A percentile compares a stretch with the other conserved stretches of the same genome.
Conservation (phyloP, 2,797 vertebrate genomes). For the Xenentodon cancila region DNA sequence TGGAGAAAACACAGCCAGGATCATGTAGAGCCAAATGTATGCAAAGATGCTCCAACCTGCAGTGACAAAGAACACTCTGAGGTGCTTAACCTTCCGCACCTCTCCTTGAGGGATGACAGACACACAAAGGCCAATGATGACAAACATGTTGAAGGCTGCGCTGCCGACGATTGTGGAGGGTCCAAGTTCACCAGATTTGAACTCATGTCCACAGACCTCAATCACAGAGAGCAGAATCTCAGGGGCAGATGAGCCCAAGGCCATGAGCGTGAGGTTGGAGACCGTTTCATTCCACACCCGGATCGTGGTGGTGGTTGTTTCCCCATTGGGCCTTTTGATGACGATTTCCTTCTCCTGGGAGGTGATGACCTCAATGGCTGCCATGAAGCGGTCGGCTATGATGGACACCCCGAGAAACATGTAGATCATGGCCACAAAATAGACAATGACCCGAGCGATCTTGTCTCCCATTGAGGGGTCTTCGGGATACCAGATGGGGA, state of each 20-base stretch:
- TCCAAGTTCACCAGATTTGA: conserved; percentile 92
- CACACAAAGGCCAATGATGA: conserved; percentile 97
- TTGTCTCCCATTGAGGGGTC: conserved; percentile 99
- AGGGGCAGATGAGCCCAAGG: conserved; percentile 95
- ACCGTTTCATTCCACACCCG: conserved; percentile 98
- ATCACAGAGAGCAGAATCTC: conserved; percentile 97
- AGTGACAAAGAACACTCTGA: conserved; percentile 96
- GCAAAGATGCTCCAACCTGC: conserved; percentile 98
- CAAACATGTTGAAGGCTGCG: conserved; percentile 99
- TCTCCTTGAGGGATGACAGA: conserved; percentile 96
- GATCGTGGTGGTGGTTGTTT: conserved; percentile 94
- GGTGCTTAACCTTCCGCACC: conserved; percentile 95
- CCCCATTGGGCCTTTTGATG: conserved; percentile 94
- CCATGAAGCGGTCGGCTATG: conserved; percentile 99
- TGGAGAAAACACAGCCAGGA: conserved; percentile 96
- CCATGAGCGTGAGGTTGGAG: conserved; percentile 98
- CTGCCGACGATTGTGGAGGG: conserved; percentile 97
- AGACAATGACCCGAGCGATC: conserved; percentile 98
- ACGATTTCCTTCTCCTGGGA: conserved; percentile 96
- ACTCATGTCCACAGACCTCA: conserved; percentile 95
- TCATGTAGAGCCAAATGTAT: conserved; percentile 99
- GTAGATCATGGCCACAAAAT: conserved; percentile 98
- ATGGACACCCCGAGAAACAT: conserved; percentile 99
- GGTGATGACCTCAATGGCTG: conserved; percentile 98
- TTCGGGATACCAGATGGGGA: conserved; percentile 99